Base-by-base conservation (phyloP, 2,113 vertebrate genomes). In the Tonatia bakeri region DNA sequence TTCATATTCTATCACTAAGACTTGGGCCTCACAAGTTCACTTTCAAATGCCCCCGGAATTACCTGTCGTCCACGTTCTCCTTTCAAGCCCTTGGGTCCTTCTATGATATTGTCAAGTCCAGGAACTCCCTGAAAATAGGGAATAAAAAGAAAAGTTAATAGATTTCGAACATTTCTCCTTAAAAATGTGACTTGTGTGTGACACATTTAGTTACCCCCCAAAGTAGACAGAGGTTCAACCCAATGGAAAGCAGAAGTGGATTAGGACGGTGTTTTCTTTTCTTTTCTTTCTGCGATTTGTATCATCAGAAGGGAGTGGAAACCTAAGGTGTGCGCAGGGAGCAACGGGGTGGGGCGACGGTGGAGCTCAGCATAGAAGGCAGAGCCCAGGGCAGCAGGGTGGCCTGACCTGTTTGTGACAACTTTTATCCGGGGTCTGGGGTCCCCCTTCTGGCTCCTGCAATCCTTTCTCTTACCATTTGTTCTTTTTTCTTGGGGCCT, bases 61-160 rank as follows among this genome's bases (percentile, higher is more conserved):
- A 98, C 98, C 56, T 95, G 86, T 80, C 65, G 85, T 87, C 98
- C 98, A 12, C 0, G 56, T 36, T 95, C 95, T 91, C 97, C 98
- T 94, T 95, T 94, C 79, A 88, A 86, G 64, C 98, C 98, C 70
- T 47, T 94, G 67, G 79, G 47, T 97, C 98, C 98, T 91, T 54
- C 31, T 76, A 84, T 31, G 50, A 3, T 65, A 80, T 22, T 97
- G 59, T 97, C 96, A 70, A 90, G 17, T 89, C 98, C 98, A 97
- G 93, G 86, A 82, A 84, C 28, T 77, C 98, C 98, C 98, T 98
- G 80, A 91, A 94, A 79, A 88, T 64, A 92, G 61, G 67, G 52
- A 91, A 95, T 4, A 82, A 84, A 82, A 81, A 91, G 26, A 85
- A 77, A 94, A 75, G 47, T 59, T 2, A 93, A 65, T 28, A 52